Evolutionary conservation across 2,797 vertebrate species (phyloP).

Genomic region (Emys orbicularis): DNA sequence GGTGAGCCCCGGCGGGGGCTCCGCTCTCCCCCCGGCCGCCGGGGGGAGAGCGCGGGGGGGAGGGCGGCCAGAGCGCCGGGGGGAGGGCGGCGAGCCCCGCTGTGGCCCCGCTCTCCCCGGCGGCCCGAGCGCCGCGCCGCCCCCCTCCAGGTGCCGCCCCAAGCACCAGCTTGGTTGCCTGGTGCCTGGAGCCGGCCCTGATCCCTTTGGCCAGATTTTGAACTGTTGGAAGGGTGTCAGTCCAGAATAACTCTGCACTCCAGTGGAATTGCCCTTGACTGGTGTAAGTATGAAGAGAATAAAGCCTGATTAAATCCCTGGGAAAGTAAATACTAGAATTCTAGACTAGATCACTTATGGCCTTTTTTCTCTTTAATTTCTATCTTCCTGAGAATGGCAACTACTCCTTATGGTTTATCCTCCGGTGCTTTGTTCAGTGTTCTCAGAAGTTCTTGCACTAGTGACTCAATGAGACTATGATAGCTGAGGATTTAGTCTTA

Average conservation of each 20-base stretch:
- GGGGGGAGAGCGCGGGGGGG: too few relatives aligned
- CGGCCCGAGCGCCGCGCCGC: too few relatives aligned
- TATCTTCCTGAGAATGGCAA: background rate
- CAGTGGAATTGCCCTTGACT: background rate
- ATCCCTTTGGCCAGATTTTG: background rate
- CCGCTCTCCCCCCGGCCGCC: too few relatives aligned
- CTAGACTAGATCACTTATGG: background rate
- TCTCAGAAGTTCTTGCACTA: background rate
- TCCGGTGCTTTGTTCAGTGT: background rate
- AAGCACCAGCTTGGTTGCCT: too few relatives aligned
- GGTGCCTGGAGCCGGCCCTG: too few relatives aligned
- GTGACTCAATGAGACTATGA: background rate
- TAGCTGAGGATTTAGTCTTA: background rate
- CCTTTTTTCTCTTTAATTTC: background rate
- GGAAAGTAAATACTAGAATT: background rate
- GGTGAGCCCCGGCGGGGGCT: too few relatives aligned
- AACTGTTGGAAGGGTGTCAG: background rate
- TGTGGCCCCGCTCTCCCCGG: too few relatives aligned
- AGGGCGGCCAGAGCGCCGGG: too few relatives aligned
- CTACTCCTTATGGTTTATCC: background rate
- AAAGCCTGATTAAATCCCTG: background rate
- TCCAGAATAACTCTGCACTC: background rate
- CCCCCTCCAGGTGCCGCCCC: too few relatives aligned
- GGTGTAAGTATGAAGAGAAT: background rate
- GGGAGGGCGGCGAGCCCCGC: too few relatives aligned